These are phyloP conservation scores for Tachyglossus aculeatus DNA, from an alignment of 2,797 vertebrate genomes.

Conservation along the genomic window DNA sequence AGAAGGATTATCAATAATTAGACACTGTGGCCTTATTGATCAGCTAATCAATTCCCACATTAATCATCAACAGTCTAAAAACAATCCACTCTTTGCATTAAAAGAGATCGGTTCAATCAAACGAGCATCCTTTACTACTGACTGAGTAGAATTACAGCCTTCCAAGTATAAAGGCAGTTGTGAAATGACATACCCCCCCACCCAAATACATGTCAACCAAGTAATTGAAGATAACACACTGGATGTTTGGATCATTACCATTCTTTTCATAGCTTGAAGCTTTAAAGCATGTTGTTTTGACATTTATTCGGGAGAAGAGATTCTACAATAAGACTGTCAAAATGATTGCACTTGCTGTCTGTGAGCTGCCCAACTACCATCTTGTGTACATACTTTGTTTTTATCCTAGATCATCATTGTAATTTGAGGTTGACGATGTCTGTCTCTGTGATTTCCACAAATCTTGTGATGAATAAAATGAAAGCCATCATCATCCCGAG, in stretches of 20 bases:
- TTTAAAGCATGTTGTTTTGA: too few relatives aligned
- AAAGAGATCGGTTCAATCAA: constrained; percentile 59
- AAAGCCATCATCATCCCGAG: too few relatives aligned
- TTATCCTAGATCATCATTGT: too few relatives aligned
- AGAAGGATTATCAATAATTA: constrained; percentile 84
- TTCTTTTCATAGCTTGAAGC: background rate
- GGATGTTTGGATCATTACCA: background rate
- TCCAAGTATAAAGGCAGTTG: constrained; percentile 5
- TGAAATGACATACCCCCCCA: background rate
- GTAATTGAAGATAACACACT: background rate
- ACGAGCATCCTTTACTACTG: constrained; percentile 65
- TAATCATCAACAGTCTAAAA: constrained; percentile 77
- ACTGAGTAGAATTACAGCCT: constrained; percentile 14
- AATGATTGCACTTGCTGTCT: too few relatives aligned
- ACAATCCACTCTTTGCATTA: constrained; percentile 76
- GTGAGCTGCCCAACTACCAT: too few relatives aligned
- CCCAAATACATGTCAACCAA: background rate
- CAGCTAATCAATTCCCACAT: constrained; percentile 77
- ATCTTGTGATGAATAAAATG: too few relatives aligned
- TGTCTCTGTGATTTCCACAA: too few relatives aligned
- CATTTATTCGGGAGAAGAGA: too few relatives aligned
- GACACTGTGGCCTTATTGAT: constrained; percentile 80
- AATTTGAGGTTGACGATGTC: too few relatives aligned
- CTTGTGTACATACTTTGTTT: too few relatives aligned
- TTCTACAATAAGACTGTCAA: too few relatives aligned